These are phyloP conservation scores for Orthonyx spaldingii DNA, from an alignment of 2,113 vertebrate species.

Conservation along the genomic window DNA sequence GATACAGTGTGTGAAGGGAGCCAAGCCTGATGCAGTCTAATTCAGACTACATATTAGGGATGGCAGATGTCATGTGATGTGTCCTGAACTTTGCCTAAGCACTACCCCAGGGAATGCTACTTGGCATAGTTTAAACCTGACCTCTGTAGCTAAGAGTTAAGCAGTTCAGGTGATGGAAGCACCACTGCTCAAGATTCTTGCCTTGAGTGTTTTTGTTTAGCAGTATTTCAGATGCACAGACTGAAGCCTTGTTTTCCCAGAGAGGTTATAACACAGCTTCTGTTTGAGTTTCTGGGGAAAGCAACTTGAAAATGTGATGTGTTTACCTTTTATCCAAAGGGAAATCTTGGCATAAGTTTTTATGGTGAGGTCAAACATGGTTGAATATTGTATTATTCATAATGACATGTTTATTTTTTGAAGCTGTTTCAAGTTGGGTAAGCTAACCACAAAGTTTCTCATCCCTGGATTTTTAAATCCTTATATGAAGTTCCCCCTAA, in stretches of 20 bases:
- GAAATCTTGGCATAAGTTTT: background rate
- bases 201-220: background rate
- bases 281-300: background rate
- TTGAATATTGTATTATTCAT: background rate
- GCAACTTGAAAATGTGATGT: background rate
- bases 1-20: background rate
- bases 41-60: background rate
- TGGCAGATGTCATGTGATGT: rapidly evolving
- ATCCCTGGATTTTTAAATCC: background rate
- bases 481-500: background rate
- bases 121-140: background rate
- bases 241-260: background rate
- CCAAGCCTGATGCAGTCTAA: background rate
- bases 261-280: background rate
- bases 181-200: background rate
- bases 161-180: background rate
- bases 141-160: background rate
- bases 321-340: background rate
- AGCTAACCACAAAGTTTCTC: background rate
- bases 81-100: background rate
- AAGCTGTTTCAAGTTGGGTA: background rate
- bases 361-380: background rate
- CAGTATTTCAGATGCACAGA: background rate
- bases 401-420: background rate
- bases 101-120: background rate